Conservation (phyloP, 2,797 vertebrate species). For the Sebastes kiyomatsui region DNA sequence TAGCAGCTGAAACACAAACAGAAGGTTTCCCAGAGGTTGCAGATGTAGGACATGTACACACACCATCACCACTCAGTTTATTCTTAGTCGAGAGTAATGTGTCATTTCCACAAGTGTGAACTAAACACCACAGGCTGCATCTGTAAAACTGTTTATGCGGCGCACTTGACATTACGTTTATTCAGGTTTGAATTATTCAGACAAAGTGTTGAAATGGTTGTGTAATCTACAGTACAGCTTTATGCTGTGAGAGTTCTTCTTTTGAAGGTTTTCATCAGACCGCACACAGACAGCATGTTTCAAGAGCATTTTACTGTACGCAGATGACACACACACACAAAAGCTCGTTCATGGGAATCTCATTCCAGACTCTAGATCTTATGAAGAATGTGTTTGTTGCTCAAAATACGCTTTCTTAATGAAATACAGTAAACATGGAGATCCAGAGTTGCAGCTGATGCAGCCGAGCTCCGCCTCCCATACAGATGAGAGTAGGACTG, state of each 20-base stretch:
- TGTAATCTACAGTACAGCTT: neutral
- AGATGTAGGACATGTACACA: constrained; percentile 60
- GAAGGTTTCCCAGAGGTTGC: constrained; percentile 49
- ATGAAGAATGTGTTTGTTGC: neutral
- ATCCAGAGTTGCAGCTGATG: constrained; percentile 9
- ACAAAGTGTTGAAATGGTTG: constrained; percentile 3
- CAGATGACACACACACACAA: neutral
- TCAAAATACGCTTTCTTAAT: neutral
- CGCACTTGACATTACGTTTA: constrained; percentile 36
- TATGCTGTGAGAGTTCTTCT: neutral
- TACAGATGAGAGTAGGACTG: constrained; percentile 14
- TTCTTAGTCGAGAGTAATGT: constrained; percentile 47
- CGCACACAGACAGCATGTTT: constrained; percentile 15
- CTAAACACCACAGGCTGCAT: constrained; percentile 57
- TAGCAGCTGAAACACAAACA: constrained; percentile 44
- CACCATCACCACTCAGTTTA: constrained; percentile 67
- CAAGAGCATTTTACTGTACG: neutral
- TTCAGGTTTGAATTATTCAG: constrained; percentile 25
- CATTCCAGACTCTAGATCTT: neutral
- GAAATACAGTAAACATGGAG: constrained; percentile 16
- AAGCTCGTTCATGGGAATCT: neutral
- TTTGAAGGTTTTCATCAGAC: constrained; percentile 25
- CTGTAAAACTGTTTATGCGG: constrained; percentile 53
- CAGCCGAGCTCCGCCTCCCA: constrained; percentile 9
- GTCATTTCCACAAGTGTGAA: constrained; percentile 51